These are phyloP conservation scores for Ascaphus truei DNA, from an alignment of 2,113 vertebrate genomes.

Conservation along the genomic window DNA sequence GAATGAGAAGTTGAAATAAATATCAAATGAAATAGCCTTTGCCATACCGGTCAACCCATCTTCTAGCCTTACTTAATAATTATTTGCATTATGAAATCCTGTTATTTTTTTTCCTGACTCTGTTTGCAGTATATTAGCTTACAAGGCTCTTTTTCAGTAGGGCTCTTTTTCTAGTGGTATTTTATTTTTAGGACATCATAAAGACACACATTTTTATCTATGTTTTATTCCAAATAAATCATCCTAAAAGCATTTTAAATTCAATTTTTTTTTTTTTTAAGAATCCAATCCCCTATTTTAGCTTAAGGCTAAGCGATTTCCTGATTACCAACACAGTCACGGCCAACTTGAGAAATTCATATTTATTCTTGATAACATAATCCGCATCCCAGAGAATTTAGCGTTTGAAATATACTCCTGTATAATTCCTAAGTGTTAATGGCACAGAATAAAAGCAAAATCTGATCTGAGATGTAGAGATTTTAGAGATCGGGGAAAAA, in stretches of 20 bases:
- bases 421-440: conserved; percentile 56
- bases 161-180: conserved; percentile 27
- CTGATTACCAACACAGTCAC: conserved; percentile 47
- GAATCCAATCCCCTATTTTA: conserved; percentile 57
- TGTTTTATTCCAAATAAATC: conserved; percentile 55
- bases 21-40: background rate
- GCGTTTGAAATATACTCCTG: conserved; percentile 44
- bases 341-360: conserved; percentile 52
- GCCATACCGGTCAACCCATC: conserved; percentile 1
- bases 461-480: conserved; percentile 56
- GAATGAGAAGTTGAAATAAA: conserved; percentile 17
- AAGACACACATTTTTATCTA: conserved; percentile 16
- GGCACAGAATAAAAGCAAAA: conserved; percentile 50
- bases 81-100: conserved; percentile 38
- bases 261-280: conserved; percentile 44
- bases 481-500: conserved; percentile 41
- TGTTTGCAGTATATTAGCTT: conserved; percentile 38
- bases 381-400: conserved; percentile 52
- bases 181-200: conserved; percentile 49
- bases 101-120: conserved; percentile 42
- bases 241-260: conserved; percentile 60
- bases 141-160: conserved; percentile 5
- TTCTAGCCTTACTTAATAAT: conserved; percentile 41
- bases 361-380: conserved; percentile 63
- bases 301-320: conserved; percentile 59